phyloP scores from a whole-genome alignment of 2,113 vertebrate genomes.

The Lasiurus borealis region DNA sequence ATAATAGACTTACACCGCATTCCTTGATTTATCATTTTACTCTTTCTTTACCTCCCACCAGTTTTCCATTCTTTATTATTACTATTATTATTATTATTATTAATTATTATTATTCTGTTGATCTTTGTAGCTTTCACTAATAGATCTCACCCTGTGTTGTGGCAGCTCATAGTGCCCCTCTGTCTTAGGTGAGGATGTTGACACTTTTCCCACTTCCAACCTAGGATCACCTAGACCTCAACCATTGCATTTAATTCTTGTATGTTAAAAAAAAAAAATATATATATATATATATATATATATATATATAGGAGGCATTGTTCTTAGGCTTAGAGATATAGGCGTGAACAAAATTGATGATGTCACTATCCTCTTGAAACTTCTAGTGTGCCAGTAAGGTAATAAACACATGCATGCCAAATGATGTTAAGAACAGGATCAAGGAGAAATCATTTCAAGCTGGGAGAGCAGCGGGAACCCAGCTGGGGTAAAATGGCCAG shows the following conservation, averaged over 20 bases:
- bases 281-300: no score
- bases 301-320: background rate
- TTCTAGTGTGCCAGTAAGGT: background rate
- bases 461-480: background rate
- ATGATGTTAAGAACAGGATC: background rate
- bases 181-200: background rate
- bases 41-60: slow-evolving; percentile 1
- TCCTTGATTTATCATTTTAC: slow-evolving; percentile 21
- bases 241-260: background rate
- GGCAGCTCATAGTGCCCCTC: background rate
- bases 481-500: background rate
- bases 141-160: background rate
- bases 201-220: background rate
- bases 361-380: background rate
- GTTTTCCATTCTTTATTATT: background rate
- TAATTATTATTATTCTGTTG: background rate
- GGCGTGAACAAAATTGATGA: background rate
- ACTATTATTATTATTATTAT: no score
- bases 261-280: slow-evolving; percentile 1
- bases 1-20: background rate
- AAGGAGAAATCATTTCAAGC: background rate
- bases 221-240: background rate
- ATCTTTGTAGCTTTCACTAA: background rate
- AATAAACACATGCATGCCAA: background rate
- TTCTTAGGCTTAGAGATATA: background rate